phyloP scores from a whole-genome alignment of 1,140 invertebrate genomes.

The Holcopasites calliopsidis region DNA sequence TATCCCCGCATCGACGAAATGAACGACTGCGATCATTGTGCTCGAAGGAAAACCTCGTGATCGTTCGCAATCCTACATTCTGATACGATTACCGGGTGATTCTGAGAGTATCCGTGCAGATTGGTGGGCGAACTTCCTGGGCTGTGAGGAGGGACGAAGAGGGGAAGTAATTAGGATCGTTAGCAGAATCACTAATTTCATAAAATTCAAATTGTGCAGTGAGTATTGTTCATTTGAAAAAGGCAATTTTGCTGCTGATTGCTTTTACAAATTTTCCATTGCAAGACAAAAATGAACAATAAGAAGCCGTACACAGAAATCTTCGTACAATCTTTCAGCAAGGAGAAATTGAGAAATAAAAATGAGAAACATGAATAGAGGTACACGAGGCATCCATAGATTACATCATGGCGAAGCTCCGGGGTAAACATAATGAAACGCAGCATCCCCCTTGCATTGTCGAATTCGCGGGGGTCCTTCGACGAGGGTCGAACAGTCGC shows the following conservation, averaged over 20 bases:
- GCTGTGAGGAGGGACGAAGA: not conserved
- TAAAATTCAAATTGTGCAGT: too few relatives aligned
- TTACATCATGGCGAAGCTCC: conserved; percentile 33
- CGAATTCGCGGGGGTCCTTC: conserved; percentile 22
- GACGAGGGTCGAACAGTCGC: conserved; percentile 50
- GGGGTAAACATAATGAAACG: conserved; percentile 34
- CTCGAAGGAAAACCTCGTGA: conserved; percentile 54
- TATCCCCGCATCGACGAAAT: conserved; percentile 36
- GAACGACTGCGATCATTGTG: conserved; percentile 48
- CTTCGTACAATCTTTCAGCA: not conserved
- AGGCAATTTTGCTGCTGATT: too few relatives aligned
- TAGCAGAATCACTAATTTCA: too few relatives aligned
- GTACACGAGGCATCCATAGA: not conserved
- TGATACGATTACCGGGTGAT: not conserved
- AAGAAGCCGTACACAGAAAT: too few relatives aligned
- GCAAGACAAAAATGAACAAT: too few relatives aligned
- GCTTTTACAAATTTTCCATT: too few relatives aligned
- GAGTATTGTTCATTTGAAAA: too few relatives aligned
- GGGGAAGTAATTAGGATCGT: not conserved
- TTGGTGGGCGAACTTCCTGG: not conserved
- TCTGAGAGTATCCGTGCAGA: too few relatives aligned
- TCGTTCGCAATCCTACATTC: conserved; percentile 47
- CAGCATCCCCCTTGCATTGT: conserved; percentile 32
- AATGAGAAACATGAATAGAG: not conserved
- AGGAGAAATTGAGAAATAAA: not conserved